Conservation (phyloP, 2,888 invertebrate species). For the Dynastes hyllus region DNA sequence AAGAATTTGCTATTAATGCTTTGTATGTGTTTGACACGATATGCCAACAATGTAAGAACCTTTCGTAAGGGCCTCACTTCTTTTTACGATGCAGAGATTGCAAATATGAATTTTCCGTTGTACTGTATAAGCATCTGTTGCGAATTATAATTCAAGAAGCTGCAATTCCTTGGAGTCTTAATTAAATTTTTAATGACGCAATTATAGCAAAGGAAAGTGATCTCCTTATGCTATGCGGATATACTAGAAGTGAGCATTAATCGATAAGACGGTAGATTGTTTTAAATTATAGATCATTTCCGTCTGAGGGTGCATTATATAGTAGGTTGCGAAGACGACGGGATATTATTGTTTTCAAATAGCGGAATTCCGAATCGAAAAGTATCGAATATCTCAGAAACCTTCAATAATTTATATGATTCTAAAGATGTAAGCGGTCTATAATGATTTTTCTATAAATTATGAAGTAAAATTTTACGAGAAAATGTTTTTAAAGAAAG, state of each 20-base stretch:
- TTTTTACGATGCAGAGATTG: too few species aligned
- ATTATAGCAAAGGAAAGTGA: slow-evolving; percentile 26
- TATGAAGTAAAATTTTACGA: too few species aligned
- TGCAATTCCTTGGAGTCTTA: background rate
- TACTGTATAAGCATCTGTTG: background rate
- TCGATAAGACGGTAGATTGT: slow-evolving; percentile 32
- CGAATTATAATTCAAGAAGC: background rate
- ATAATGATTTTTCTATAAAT: background rate
- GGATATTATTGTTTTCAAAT: background rate
- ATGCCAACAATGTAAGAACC: too few species aligned
- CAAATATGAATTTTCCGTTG: too few species aligned
- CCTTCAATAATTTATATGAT: background rate
- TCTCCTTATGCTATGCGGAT: slow-evolving; percentile 23
- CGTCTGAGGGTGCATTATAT: slow-evolving; percentile 40
- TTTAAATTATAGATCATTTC: slow-evolving; percentile 42
- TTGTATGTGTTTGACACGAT: too few species aligned
- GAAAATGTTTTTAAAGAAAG: too few species aligned
- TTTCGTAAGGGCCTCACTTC: too few species aligned
- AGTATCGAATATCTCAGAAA: background rate
- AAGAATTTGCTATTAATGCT: too few species aligned
- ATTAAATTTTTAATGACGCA: slow-evolving; percentile 40
- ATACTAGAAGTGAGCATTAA: slow-evolving; percentile 12
- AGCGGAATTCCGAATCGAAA: background rate
- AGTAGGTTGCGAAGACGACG: slow-evolving; percentile 2
- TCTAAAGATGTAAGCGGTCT: background rate